A percentile compares a stretch with the other conserved stretches of the same genome.
phyloP scores from a whole-genome alignment of 2,797 vertebrate species.

The Lithobates sylvaticus region DNA sequence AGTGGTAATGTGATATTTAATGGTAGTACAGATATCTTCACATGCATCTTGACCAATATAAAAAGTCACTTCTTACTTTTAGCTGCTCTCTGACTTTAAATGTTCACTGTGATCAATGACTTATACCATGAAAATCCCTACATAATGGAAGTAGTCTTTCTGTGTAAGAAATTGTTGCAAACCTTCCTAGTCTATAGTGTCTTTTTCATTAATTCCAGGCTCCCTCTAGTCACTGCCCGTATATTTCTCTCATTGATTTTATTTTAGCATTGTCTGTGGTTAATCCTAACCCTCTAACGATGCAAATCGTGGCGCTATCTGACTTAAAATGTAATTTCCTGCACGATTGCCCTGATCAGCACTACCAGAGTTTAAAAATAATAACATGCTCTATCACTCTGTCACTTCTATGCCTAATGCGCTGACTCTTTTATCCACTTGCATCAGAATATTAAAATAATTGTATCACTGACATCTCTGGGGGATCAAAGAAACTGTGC shows the following conservation, averaged over 20 bases:
- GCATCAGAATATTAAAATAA: conserved; percentile 45
- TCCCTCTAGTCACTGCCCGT: conserved; percentile 14
- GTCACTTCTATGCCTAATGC: conserved; percentile 49
- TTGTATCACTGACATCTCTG: conserved; percentile 35
- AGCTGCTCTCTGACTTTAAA: not conserved
- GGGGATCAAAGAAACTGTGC: conserved; percentile 7
- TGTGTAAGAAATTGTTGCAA: conserved; percentile 5
- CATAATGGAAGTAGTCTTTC: conserved; percentile 26
- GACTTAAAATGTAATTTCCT: conserved; percentile 51
- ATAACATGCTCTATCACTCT: conserved; percentile 51
- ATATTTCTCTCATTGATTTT: conserved; percentile 49
- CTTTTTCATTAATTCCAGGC: conserved; percentile 9
- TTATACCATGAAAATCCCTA: not conserved
- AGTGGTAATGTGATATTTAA: too few species aligned
- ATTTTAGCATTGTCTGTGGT: conserved; percentile 44
- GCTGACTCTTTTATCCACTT: conserved; percentile 39
- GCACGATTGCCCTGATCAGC: conserved; percentile 45
- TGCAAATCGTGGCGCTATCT: conserved; percentile 49
- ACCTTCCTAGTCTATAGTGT: not conserved
- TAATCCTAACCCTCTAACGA: conserved; percentile 41
- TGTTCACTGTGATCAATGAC: not conserved
- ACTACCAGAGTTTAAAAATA: conserved; percentile 49
- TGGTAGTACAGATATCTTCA: not conserved
- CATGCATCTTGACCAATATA: not conserved
- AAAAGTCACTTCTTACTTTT: not conserved